phyloP scores from a whole-genome alignment of 2,113 vertebrate species.

The Budorcas taxicolor region DNA sequence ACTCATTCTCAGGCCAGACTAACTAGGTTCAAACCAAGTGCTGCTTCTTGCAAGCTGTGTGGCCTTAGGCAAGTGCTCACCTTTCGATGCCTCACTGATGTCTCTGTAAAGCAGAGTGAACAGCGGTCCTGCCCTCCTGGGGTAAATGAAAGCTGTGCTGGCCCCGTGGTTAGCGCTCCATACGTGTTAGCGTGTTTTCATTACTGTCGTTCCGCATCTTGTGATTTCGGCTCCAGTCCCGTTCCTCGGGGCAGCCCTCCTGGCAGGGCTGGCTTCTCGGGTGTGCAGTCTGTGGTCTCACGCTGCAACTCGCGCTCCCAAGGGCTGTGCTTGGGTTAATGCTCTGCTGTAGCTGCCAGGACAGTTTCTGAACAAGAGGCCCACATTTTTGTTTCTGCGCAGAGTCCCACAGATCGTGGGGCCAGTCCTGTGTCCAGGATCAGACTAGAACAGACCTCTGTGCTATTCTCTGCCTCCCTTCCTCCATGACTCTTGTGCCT shows the following conservation, averaged over 20 bases:
- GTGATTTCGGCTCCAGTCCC: background rate
- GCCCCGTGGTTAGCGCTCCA: rapidly evolving
- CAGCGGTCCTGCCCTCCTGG: background rate
- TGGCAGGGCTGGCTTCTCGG: background rate
- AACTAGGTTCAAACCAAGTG: background rate
- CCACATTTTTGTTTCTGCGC: background rate
- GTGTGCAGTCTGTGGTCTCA: background rate
- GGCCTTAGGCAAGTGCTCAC: background rate
- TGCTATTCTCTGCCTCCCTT: background rate
- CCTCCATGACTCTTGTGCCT: background rate
- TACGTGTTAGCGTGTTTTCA: rapidly evolving
- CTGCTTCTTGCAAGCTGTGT: background rate
- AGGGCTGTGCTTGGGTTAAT: background rate
- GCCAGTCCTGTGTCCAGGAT: background rate
- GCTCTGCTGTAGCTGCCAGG: background rate
- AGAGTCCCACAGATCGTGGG: background rate
- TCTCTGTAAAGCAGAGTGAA: background rate
- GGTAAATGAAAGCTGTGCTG: background rate
- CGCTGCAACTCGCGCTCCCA: background rate
- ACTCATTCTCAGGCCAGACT: background rate
- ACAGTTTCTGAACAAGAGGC: background rate
- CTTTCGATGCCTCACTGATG: background rate
- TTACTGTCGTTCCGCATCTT: too few relatives aligned
- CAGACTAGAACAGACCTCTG: background rate
- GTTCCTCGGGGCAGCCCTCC: rapidly evolving